Conservation (phyloP, 2,113 vertebrate genomes). For the Sciurus niger region DNA sequence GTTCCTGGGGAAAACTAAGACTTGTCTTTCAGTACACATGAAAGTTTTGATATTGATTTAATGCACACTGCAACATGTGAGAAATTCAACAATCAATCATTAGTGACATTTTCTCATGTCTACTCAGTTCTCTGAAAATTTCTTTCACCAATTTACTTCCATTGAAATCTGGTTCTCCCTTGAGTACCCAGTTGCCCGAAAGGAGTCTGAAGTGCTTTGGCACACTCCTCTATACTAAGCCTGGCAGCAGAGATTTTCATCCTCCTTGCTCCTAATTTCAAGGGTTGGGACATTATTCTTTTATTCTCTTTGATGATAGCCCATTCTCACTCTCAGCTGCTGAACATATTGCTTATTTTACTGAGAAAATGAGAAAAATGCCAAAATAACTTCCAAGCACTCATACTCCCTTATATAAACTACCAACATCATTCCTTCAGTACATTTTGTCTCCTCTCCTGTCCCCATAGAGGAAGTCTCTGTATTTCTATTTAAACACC, state of each 20-base stretch:
- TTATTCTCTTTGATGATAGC: not conserved
- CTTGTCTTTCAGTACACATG: not conserved
- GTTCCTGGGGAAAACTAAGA: not conserved
- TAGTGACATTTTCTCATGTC: not conserved
- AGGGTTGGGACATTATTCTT: not conserved
- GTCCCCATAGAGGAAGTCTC: not conserved
- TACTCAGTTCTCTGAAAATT: constrained; percentile 2
- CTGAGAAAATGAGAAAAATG: not conserved
- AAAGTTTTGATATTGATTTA: constrained; percentile 5
- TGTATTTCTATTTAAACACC: not conserved
- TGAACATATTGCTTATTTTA: not conserved
- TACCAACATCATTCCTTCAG: not conserved
- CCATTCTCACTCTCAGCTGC: not conserved
- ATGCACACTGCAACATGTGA: not conserved
- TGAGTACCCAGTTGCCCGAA: not conserved
- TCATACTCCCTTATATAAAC: not conserved
- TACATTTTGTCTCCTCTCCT: not conserved
- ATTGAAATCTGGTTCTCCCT: not conserved
- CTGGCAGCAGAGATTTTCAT: not conserved
- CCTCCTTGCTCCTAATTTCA: not conserved
- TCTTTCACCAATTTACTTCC: constrained; percentile 11
- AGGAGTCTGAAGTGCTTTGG: not conserved
- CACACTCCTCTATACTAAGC: not conserved
- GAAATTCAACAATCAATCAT: constrained; percentile 20
- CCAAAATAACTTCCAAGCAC: not conserved